phyloP scores from a whole-genome alignment of 2,113 vertebrate species.

The Nanorana parkeri region DNA sequence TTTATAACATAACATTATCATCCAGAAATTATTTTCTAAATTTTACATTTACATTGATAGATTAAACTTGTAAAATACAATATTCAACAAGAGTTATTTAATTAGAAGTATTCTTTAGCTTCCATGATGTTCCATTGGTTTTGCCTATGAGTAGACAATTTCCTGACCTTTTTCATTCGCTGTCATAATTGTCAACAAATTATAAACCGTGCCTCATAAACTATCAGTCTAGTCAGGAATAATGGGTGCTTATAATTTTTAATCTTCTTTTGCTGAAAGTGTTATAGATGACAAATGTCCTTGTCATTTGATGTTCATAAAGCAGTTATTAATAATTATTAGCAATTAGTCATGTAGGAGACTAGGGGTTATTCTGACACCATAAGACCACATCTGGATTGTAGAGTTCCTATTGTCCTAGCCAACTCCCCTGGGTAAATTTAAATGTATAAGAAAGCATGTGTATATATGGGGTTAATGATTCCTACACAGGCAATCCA shows the following conservation, averaged over 20 bases:
- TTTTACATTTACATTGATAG: too few relatives aligned
- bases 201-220: slow-evolving; percentile 30
- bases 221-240: slow-evolving; percentile 14
- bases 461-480: too few relatives aligned
- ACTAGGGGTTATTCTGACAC: slow-evolving; percentile 25
- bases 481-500: too few relatives aligned
- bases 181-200: slow-evolving; percentile 27
- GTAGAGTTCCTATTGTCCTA: not conserved
- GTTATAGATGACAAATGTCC: slow-evolving; percentile 40
- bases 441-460: too few relatives aligned
- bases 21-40: too few relatives aligned
- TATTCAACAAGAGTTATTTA: too few relatives aligned
- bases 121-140: too few relatives aligned
- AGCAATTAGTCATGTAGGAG: slow-evolving; percentile 30
- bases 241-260: slow-evolving; percentile 27
- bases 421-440: too few relatives aligned
- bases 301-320: slow-evolving; percentile 40
- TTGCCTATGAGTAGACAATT: not conserved
- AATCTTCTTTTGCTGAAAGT: slow-evolving; percentile 5
- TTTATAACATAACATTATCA: too few relatives aligned
- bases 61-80: too few relatives aligned
- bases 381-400: slow-evolving; percentile 28
- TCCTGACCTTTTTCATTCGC: not conserved
- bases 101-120: too few relatives aligned
- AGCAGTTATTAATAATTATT: slow-evolving; percentile 55